These are phyloP conservation scores for Mobula birostris DNA, from an alignment of 2,113 vertebrate species.

Conservation along the genomic window DNA sequence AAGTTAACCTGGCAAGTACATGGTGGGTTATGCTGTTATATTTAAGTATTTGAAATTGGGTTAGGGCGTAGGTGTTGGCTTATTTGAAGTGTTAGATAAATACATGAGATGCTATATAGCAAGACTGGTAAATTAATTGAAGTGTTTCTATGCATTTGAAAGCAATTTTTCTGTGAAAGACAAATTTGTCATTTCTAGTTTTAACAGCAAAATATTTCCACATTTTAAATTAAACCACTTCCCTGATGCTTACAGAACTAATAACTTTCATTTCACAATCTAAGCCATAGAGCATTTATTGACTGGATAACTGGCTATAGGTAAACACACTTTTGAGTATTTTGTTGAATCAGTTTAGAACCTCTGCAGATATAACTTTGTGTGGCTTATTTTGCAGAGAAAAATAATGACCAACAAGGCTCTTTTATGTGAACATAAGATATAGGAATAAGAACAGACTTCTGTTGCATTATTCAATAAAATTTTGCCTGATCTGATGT, in stretches of 20 bases:
- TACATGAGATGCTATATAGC: not conserved
- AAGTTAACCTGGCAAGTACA: not conserved
- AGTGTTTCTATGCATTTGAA: not conserved
- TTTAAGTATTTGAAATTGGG: not conserved
- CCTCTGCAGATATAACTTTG: not conserved
- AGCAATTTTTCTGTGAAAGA: not conserved
- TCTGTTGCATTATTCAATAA: too few relatives aligned
- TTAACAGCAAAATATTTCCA: not conserved
- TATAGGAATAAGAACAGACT: too few relatives aligned
- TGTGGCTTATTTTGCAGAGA: not conserved
- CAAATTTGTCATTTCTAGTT: not conserved
- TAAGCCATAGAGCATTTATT: not conserved
- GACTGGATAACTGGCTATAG: not conserved
- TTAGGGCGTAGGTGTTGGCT: not conserved
- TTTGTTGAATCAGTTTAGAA: not conserved
- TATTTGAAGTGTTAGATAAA: not conserved
- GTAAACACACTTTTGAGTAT: not conserved
- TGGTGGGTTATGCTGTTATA: not conserved
- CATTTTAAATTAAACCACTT: not conserved
- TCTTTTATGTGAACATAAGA: not conserved
- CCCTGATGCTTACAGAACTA: not conserved
- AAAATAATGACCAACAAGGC: not conserved
- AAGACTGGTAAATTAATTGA: not conserved
- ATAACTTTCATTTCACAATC: not conserved
- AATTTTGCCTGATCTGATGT: too few relatives aligned